Evolutionary conservation across 2,888 invertebrate species (phyloP).

Genomic region (Tipula unca): DNA sequence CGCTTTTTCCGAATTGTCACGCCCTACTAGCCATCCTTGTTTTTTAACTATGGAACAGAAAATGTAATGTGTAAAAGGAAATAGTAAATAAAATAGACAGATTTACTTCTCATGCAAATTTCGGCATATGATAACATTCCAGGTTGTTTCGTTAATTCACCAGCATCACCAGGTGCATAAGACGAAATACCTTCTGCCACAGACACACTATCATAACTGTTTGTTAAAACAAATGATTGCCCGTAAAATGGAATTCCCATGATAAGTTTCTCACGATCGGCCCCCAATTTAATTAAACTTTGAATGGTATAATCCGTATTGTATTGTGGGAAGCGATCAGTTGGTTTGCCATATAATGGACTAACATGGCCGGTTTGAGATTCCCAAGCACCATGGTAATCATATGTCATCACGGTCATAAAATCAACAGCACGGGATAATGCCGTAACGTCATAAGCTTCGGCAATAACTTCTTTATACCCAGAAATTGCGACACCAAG

Average conservation of each 20-base stretch:
- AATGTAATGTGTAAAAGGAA: no score
- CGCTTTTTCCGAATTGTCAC: slow-evolving; percentile 49
- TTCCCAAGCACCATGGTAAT: slow-evolving; percentile 89
- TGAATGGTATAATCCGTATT: slow-evolving; percentile 76
- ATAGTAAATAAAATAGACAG: neutral
- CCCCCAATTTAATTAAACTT: slow-evolving; percentile 63
- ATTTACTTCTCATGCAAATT: slow-evolving; percentile 54
- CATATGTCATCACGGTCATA: slow-evolving; percentile 78
- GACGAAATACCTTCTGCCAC: slow-evolving; percentile 53
- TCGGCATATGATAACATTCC: slow-evolving; percentile 85
- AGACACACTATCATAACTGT: slow-evolving; percentile 32
- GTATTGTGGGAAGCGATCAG: slow-evolving; percentile 65
- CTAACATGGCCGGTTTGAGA: slow-evolving; percentile 69
- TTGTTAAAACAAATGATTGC: slow-evolving; percentile 65
- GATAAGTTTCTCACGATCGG: slow-evolving; percentile 64
- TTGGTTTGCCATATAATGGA: slow-evolving; percentile 57
- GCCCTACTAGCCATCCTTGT: slow-evolving; percentile 58
- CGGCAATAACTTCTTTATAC: slow-evolving; percentile 81
- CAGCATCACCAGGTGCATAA: slow-evolving; percentile 67
- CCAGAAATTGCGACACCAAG: slow-evolving; percentile 80
- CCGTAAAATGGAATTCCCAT: slow-evolving; percentile 83
- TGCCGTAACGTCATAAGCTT: slow-evolving; percentile 69
- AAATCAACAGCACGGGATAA: slow-evolving; percentile 66
- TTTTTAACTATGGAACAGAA: slow-evolving; percentile 49
- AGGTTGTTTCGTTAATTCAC: slow-evolving; percentile 74